Percentiles rank a stretch among this genome's conserved stretches.
Evolutionary conservation across 2,888 invertebrate species (phyloP).

Genomic region (Drosophila anomelani): DNA sequence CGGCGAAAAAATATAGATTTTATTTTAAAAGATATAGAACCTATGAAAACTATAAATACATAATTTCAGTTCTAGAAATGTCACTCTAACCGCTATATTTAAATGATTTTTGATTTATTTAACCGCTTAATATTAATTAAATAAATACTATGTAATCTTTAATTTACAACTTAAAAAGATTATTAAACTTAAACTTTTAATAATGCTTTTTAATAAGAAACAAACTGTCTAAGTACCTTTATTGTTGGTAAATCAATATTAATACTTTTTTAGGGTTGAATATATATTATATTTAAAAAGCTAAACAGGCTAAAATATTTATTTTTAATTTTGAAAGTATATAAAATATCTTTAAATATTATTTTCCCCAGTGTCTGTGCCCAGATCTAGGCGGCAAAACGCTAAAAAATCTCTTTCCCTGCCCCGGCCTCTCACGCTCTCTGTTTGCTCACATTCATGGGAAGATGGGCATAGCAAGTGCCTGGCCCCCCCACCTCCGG

Average conservation of each 20-base stretch:
- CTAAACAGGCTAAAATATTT: no score
- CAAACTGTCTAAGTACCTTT: not conserved
- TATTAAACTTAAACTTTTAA: not conserved
- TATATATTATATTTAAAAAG: not conserved
- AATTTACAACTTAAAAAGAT: not conserved
- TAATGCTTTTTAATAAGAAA: not conserved
- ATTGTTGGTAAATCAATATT: not conserved
- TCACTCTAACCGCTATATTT: no score
- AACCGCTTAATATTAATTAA: not conserved
- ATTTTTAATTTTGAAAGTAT: not conserved
- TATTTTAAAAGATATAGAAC: not conserved
- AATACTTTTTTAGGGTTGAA: not conserved
- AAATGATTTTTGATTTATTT: no score
- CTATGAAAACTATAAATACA: no score
- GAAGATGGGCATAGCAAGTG: constrained; percentile 68
- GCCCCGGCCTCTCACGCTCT: constrained; percentile 58
- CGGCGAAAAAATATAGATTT: not conserved
- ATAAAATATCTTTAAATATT: no score
- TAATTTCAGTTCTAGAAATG: no score
- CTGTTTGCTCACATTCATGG: constrained; percentile 78
- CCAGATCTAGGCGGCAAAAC: constrained; percentile 62
- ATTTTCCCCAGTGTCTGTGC: constrained; percentile 9
- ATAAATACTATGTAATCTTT: not conserved
- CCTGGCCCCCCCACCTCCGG: constrained; percentile 27
- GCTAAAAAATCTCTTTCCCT: constrained; percentile 62